phyloP scores from a whole-genome alignment of 2,113 vertebrate genomes.

The Chrysochloris asiatica region DNA sequence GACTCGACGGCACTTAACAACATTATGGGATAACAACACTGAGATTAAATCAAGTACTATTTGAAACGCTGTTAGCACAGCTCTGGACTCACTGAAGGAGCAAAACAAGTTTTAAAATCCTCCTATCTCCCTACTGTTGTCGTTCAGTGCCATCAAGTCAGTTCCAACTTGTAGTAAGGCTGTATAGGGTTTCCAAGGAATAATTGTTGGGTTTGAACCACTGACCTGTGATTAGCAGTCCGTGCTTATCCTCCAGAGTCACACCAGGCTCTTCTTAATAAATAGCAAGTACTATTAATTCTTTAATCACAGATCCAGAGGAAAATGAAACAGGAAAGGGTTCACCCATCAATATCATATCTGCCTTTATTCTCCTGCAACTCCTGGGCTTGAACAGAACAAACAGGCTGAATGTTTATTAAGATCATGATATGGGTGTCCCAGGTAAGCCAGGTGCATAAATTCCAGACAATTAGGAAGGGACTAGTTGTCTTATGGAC shows the following conservation, averaged over 20 bases:
- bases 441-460: constrained; percentile 61
- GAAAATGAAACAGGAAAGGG: constrained; percentile 58
- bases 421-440: constrained; percentile 19
- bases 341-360: constrained; percentile 58
- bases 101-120: constrained; percentile 22
- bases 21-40: constrained; percentile 1
- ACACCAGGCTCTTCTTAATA: constrained; percentile 43
- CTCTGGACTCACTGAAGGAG: constrained; percentile 17
- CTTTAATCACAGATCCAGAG: constrained; percentile 53
- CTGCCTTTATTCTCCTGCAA: constrained; percentile 47
- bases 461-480: constrained; percentile 33
- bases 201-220: too few relatives aligned
- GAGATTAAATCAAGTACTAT: constrained; percentile 35
- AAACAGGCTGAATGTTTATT: constrained; percentile 62
- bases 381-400: neutral
- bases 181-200: too few relatives aligned
- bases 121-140: constrained; percentile 4
- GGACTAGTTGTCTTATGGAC: constrained; percentile 40
- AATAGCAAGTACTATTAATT: constrained; percentile 48
- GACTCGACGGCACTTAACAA: too few relatives aligned
- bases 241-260: too few relatives aligned
- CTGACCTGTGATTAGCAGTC: too few relatives aligned
- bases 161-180: too few relatives aligned
- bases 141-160: too few relatives aligned
- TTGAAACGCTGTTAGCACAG: neutral